A percentile compares a stretch with the other conserved stretches of the same genome.
Conservation (phyloP, 2,888 invertebrate genomes). For the Lomographa bimaculata region DNA sequence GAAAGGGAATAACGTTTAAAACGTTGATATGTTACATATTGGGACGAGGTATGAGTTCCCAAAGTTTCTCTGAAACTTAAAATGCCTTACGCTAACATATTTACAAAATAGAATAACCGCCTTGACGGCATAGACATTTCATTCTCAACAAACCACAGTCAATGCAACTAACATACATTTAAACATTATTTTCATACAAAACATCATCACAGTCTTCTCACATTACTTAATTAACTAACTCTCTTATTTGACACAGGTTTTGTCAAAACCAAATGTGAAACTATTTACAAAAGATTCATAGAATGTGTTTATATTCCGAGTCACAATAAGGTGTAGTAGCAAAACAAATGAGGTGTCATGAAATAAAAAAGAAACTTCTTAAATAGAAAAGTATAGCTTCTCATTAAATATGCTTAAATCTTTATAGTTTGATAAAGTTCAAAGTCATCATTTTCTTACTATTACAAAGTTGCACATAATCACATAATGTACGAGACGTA, state of each 20-base stretch:
- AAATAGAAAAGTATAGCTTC: constrained; percentile 18
- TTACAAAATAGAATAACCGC: constrained; percentile 27
- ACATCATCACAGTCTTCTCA: constrained; percentile 82
- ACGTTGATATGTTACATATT: constrained; percentile 56
- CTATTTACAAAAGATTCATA: constrained; percentile 29
- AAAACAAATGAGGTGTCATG: constrained; percentile 3
- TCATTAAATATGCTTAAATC: constrained; percentile 14
- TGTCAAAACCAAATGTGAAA: constrained; percentile 31
- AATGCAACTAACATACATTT: constrained; percentile 44
- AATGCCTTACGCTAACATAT: constrained; percentile 31
- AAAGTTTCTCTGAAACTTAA: constrained; percentile 43
- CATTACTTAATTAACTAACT: constrained; percentile 59
- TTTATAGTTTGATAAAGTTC: constrained; percentile 12
- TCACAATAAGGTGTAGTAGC: constrained; percentile 10
- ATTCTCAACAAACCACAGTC: constrained; percentile 33
- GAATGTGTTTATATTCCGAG: constrained; percentile 16
- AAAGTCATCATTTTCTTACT: no score
- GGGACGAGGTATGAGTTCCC: constrained; percentile 44
- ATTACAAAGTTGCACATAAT: constrained; percentile 14
- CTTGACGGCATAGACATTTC: constrained; percentile 21
- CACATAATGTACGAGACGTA: constrained; percentile 3
- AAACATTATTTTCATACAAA: constrained; percentile 60
- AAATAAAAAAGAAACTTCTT: background rate
- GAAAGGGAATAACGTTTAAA: constrained; percentile 42
- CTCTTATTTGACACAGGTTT: constrained; percentile 47